A percentile compares a stretch with the other conserved stretches of the same genome.
These are phyloP conservation scores for Manis crassicaudata DNA, from an alignment of 2,797 vertebrate species.

Conservation along the genomic window DNA sequence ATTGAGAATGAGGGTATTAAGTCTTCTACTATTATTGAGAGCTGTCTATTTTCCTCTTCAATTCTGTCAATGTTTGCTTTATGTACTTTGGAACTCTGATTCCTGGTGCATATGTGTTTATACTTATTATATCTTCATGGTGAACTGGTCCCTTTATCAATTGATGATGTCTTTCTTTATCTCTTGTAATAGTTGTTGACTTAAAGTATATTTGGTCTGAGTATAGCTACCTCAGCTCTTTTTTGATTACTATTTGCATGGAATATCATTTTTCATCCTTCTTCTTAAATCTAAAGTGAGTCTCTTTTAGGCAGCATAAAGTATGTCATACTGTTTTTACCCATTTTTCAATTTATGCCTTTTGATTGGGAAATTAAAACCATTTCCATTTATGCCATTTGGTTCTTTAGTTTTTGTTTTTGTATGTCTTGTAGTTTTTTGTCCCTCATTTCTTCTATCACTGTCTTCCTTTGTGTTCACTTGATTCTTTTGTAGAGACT, in stretches of 20 bases:
- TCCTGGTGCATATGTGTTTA: not conserved
- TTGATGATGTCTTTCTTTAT: not conserved
- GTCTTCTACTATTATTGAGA: not conserved
- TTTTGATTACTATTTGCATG: not conserved
- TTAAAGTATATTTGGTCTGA: constrained; percentile 11
- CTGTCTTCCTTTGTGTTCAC: not conserved
- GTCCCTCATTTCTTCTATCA: not conserved
- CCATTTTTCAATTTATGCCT: not conserved
- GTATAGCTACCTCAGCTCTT: not conserved
- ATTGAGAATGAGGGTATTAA: not conserved
- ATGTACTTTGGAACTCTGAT: not conserved
- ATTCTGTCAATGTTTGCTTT: constrained; percentile 12
- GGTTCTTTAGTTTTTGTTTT: not conserved
- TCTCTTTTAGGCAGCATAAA: not conserved
- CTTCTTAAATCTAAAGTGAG: not conserved
- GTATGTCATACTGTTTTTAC: not conserved
- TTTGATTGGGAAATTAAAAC: constrained; percentile 35
- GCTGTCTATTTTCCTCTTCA: not conserved
- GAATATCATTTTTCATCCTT: not conserved
- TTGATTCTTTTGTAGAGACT: not conserved
- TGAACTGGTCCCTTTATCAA: not conserved
- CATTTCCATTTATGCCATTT: constrained; percentile 8
- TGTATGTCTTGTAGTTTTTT: not conserved
- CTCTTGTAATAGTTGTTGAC: not conserved
- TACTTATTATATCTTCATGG: not conserved